phyloP scores from a whole-genome alignment of 2,888 invertebrate genomes.

The Pachymerium ferrugineum region DNA sequence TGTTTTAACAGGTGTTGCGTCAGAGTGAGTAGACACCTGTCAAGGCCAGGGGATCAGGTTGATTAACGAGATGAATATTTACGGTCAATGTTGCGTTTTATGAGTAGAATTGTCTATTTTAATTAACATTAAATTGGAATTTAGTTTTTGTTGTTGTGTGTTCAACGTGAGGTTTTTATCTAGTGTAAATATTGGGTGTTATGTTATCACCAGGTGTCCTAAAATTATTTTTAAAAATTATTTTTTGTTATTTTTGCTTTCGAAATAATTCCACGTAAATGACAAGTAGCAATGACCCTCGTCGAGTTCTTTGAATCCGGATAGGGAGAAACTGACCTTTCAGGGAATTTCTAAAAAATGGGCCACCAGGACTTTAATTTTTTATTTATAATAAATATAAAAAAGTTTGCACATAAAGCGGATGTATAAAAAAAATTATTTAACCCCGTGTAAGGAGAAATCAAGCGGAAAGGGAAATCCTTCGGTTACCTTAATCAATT shows the following conservation, averaged over 20 bases:
- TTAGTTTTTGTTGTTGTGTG: too few species aligned
- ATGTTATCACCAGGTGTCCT: too few species aligned
- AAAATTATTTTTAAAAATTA: background rate
- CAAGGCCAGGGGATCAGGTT: background rate
- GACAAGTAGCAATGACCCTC: background rate
- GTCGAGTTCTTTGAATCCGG: background rate
- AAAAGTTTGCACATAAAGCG: background rate
- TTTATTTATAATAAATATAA: background rate
- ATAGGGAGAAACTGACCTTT: background rate
- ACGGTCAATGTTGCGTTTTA: background rate
- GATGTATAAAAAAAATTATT: background rate
- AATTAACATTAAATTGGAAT: background rate
- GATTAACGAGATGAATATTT: background rate
- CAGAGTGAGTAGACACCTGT: background rate
- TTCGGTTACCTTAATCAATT: background rate
- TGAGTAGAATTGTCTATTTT: background rate
- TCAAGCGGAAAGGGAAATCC: background rate
- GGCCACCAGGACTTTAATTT: background rate
- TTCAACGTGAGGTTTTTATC: too few species aligned
- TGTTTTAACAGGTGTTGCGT: background rate
- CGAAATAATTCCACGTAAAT: background rate
- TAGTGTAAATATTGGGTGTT: too few species aligned
- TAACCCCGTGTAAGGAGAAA: background rate
- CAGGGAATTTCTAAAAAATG: background rate
- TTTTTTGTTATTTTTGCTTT: background rate